These are phyloP conservation scores for Muscidifurax raptorellus DNA, from an alignment of 1,140 invertebrate species.

Conservation along the genomic window DNA sequence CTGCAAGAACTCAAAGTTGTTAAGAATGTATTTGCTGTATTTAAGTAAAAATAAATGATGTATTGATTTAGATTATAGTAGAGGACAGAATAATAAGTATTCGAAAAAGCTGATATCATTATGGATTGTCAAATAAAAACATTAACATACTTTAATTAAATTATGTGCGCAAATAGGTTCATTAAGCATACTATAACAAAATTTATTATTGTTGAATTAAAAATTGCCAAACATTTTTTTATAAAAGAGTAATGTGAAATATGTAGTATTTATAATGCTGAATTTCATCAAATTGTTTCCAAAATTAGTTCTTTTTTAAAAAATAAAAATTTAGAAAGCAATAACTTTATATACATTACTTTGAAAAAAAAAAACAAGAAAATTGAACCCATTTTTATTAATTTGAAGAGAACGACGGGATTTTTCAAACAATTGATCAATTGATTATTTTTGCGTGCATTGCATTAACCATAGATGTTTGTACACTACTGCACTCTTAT, in stretches of 20 bases:
- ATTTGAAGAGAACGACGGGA: not conserved
- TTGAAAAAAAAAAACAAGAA: not conserved
- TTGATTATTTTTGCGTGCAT: slow-evolving; percentile 13
- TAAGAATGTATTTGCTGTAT: slow-evolving; percentile 11
- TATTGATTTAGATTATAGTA: slow-evolving; percentile 22
- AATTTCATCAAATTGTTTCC: not conserved
- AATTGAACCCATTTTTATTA: not conserved
- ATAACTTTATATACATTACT: too few relatives aligned
- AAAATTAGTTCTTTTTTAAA: not conserved
- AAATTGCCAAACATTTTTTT: too few relatives aligned
- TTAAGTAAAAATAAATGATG: slow-evolving; percentile 17
- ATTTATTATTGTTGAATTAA: not conserved
- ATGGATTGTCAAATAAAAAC: not conserved
- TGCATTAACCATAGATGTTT: slow-evolving; percentile 4
- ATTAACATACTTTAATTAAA: too few relatives aligned
- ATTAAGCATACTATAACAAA: not conserved
- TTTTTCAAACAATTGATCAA: slow-evolving; percentile 38
- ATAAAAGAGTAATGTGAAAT: too few relatives aligned
- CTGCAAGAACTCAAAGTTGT: not conserved
- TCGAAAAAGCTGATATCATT: slow-evolving; percentile 11
- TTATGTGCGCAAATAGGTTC: too few relatives aligned
- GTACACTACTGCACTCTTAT: slow-evolving; percentile 10
- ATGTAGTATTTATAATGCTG: too few relatives aligned
- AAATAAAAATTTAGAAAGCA: not conserved
- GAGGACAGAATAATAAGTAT: not conserved